Conservation (phyloP, 35 echinoderm and acorn worm species). For the Heliocidaris tuberculata region DNA sequence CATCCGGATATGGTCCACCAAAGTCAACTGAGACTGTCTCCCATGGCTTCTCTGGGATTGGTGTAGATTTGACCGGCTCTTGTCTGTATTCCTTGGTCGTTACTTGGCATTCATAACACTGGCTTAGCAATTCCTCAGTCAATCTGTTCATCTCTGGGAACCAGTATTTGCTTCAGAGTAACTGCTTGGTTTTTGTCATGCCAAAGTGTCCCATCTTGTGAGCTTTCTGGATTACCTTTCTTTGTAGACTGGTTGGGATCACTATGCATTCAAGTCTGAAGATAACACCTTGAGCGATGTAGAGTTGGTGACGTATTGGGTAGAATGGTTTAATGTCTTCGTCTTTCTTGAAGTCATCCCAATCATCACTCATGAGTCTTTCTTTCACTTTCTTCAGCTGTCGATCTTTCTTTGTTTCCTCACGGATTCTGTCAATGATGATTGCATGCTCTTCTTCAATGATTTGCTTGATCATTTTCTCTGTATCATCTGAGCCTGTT, state of each 20-base stretch:
- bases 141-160: conserved; percentile 52
- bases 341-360: conserved; percentile 63
- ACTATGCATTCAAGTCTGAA: conserved; percentile 51
- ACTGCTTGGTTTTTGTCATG: background rate
- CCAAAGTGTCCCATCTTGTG: conserved; percentile 69
- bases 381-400: conserved; percentile 53
- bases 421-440: conserved; percentile 39
- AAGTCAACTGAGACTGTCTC: conserved; percentile 63
- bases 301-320: conserved; percentile 53
- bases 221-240: conserved; percentile 59
- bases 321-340: conserved; percentile 70
- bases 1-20: conserved; percentile 73
- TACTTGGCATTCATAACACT: conserved; percentile 57
- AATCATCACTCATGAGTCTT: conserved; percentile 42
- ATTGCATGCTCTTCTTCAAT: conserved; percentile 53
- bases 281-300: conserved; percentile 57
- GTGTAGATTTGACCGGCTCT: conserved; percentile 64
- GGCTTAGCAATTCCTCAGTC: conserved; percentile 44
- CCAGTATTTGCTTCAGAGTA: conserved; percentile 61
- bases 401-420: conserved; percentile 49
- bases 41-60: conserved; percentile 66
- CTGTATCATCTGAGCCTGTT: conserved; percentile 51
- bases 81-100: conserved; percentile 58
- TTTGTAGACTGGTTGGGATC: conserved; percentile 53
- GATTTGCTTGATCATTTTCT: conserved; percentile 53